Conservation (phyloP, 1,140 invertebrate species). For the Pogonus chalceus region DNA sequence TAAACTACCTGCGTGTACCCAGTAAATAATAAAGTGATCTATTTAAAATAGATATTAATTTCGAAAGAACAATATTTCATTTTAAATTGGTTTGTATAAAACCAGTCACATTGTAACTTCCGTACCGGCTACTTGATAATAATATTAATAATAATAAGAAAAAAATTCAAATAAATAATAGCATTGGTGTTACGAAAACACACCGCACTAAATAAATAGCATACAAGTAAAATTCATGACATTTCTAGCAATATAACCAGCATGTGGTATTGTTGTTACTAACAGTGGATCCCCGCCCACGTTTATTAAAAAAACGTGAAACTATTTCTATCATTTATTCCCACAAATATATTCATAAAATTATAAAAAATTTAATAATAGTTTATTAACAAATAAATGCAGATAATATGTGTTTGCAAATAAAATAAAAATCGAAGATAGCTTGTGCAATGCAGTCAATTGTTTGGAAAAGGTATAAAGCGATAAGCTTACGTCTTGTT, state of each 20-base stretch:
- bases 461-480: not conserved
- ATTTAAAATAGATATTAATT: constrained; percentile 5
- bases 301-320: too few species aligned
- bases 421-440: too few species aligned
- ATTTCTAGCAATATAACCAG: not conserved
- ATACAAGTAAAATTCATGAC: not conserved
- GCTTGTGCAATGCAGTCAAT: not conserved
- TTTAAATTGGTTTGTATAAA: not conserved
- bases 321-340: too few species aligned
- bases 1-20: too few species aligned
- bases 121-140: not conserved
- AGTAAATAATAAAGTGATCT: constrained; percentile 6
- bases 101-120: not conserved
- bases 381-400: too few species aligned
- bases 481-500: not conserved
- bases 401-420: too few species aligned
- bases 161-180: too few species aligned
- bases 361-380: too few species aligned
- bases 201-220: not conserved
- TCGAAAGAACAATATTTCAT: constrained; percentile 4
- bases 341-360: too few species aligned
- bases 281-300: too few species aligned
- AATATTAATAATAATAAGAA: not conserved
- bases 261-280: too few species aligned
- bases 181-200: too few species aligned